phyloP scores from a whole-genome alignment of 2,888 invertebrate genomes.

The Dryobota labecula region DNA sequence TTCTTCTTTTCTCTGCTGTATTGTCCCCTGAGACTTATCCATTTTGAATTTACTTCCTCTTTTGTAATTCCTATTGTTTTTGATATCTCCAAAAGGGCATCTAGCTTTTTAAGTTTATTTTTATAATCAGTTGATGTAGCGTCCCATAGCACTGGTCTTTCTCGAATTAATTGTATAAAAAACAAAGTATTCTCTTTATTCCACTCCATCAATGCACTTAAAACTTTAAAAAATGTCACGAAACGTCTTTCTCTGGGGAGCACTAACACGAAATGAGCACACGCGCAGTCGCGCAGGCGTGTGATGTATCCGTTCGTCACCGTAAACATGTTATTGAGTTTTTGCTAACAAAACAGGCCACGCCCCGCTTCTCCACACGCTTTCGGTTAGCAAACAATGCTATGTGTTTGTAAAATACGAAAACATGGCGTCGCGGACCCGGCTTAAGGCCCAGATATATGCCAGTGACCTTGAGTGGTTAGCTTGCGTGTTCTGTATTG shows the following conservation, averaged over 20 bases:
- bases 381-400: neutral
- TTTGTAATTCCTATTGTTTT: constrained; percentile 4
- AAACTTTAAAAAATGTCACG: no score
- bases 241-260: neutral
- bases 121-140: neutral
- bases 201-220: neutral
- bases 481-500: no score
- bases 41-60: neutral
- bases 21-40: constrained; percentile 4
- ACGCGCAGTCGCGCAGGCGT: neutral
- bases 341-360: neutral
- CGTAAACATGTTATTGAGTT: neutral
- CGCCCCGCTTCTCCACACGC: neutral
- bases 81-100: neutral
- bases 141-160: neutral
- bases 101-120: neutral
- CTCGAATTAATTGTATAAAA: constrained; percentile 2
- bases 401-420: neutral
- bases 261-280: neutral
- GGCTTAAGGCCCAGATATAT: no score
- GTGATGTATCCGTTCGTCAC: neutral
- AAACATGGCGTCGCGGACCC: neutral
- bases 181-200: neutral
- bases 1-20: constrained; percentile 4
- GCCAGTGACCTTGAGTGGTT: no score